Evolutionary conservation across 2,797 vertebrate genomes (phyloP).

Genomic region (Pampus argenteus): DNA sequence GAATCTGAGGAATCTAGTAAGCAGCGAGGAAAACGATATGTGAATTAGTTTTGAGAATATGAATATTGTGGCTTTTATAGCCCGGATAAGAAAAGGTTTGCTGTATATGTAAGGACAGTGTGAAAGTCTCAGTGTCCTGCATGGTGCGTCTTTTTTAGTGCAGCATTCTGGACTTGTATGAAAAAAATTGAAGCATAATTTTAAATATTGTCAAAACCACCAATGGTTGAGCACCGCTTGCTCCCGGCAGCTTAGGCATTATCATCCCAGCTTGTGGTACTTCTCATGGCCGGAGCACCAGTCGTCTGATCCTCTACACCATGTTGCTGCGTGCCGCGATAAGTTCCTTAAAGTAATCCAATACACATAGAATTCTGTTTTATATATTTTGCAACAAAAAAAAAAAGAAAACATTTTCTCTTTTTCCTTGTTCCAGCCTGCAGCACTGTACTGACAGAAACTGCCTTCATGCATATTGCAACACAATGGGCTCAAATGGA

Average conservation of each 20-base stretch:
- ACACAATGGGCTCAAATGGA: neutral
- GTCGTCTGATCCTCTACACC: conserved; percentile 24
- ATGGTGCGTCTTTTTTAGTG: neutral
- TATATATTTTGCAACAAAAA: conserved; percentile 22
- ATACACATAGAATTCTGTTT: neutral
- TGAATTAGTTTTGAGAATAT: conserved; percentile 5
- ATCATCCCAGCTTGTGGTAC: conserved; percentile 29
- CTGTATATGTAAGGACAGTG: no score
- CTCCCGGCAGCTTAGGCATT: conserved; percentile 41
- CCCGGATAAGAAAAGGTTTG: conserved; percentile 1
- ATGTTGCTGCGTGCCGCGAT: conserved; percentile 18
- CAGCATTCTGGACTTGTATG: neutral
- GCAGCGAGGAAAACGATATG: conserved; percentile 1
- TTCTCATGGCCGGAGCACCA: conserved; percentile 25
- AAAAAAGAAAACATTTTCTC: neutral
- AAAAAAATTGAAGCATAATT: neutral
- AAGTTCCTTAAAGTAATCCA: conserved; percentile 39
- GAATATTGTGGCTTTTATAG: neutral
- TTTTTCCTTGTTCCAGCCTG: neutral
- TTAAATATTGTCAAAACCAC: conserved; percentile 14
- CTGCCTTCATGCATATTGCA: neutral
- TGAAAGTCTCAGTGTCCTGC: neutral
- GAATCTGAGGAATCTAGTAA: conserved; percentile 22
- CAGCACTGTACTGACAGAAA: neutral
- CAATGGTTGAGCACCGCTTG: neutral